Base-by-base conservation (phyloP, 2,797 vertebrate species). In the Melanotaenia parkinsoni region DNA sequence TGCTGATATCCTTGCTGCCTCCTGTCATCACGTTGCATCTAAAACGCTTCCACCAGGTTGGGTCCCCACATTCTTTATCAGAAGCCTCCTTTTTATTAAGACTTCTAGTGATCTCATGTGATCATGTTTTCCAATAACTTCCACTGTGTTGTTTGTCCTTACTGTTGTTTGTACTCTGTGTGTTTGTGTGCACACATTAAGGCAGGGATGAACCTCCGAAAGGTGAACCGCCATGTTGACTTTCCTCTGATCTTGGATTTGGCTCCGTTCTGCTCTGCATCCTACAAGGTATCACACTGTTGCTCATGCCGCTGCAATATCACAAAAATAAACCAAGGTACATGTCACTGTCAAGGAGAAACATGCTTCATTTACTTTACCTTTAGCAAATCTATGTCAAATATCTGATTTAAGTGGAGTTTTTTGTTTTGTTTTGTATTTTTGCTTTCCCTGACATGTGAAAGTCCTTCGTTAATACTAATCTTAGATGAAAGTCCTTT, bases 1-100 rank as follows among this genome's bases (percentile, higher is more conserved):
- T 99, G 77, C 92, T 99, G 70, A 97, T 99, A 90, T 98, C 98
- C 63, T 94, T 94, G 4, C 94, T 97, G 82, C 97, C 98, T 81
- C 96, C 96, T 14, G 92, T 98, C 86, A 96, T 99, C 86, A 96
- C 97, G 63, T 94, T 99, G 53, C 98, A 99, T 84, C 95, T 99
- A 50, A 99, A 99, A 94, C 97, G 98, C 77, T 99, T 99, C 87
- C 96, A 98, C 87, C 98, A 99, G 97, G 98, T 99, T 85, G 92
- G 86, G 28, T 28, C 16, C 37, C 37, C 50, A 51, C 1, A 0
- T 37, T 22, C 54, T 16, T 50, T 18, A 73, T 67, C 3, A 58
- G 47, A 26, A 14, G 5, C 14, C 11, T 18, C 20, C 40, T 14
- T 66, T 72, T 68, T 14, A 54, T 12, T 22, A 53, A 12, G 3